phyloP scores from a whole-genome alignment of 2,797 vertebrate species.

The Rhinella marina region DNA sequence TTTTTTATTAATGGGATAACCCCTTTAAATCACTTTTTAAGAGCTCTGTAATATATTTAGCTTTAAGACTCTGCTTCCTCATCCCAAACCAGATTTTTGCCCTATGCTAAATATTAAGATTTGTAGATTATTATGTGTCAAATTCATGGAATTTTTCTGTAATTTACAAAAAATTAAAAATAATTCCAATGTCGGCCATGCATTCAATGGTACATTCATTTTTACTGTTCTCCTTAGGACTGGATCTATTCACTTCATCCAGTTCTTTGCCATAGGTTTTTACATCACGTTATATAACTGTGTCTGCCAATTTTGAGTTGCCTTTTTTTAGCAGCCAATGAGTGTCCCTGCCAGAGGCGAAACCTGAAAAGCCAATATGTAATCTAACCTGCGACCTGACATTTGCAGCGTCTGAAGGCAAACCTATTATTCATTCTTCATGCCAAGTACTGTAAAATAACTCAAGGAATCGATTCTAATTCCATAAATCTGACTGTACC shows the following conservation, averaged over 20 bases:
- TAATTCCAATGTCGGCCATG: not conserved
- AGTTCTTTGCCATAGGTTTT: not conserved
- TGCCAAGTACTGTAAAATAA: not conserved
- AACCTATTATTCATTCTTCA: not conserved
- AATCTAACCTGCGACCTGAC: conserved; percentile 6
- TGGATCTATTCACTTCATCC: not conserved
- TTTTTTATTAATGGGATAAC: no score
- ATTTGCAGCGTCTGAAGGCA: not conserved
- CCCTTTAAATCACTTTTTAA: no score
- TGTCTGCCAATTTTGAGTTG: not conserved
- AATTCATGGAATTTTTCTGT: not conserved
- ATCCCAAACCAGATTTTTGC: not conserved
- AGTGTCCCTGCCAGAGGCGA: not conserved
- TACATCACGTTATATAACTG: not conserved
- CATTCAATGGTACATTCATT: not conserved
- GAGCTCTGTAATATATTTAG: not conserved
- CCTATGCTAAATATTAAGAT: not conserved
- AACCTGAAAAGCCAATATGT: not conserved
- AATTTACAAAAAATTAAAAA: not conserved
- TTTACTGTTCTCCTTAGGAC: not conserved
- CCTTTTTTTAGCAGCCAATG: not conserved
- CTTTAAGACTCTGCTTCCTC: not conserved
- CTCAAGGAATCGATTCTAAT: not conserved
- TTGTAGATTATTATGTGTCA: not conserved
- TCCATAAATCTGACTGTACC: not conserved